Percentiles rank a stretch among this genome's conserved stretches.
phyloP scores from a whole-genome alignment of 2,888 invertebrate genomes.

The Sialis fuliginosa region DNA sequence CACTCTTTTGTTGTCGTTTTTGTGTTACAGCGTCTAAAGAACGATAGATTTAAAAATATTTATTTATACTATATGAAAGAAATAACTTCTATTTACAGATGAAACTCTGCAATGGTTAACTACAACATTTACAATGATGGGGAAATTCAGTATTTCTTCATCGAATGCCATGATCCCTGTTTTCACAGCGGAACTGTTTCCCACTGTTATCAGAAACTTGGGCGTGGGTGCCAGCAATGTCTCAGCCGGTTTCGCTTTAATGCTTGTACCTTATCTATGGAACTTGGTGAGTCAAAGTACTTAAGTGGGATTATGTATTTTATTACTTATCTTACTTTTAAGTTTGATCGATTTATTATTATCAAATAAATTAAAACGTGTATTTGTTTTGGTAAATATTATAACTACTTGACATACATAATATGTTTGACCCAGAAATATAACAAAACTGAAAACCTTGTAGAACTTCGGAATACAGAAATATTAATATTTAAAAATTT shows the following conservation, averaged over 20 bases:
- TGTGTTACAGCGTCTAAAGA: too few species aligned
- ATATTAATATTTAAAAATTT: too few species aligned
- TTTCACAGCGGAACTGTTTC: constrained; percentile 62
- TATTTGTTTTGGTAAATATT: too few species aligned
- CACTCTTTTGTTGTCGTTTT: too few species aligned
- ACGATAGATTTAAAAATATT: too few species aligned
- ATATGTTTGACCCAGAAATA: background rate
- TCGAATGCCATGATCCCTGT: constrained; percentile 66
- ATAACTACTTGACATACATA: too few species aligned
- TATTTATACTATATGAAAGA: too few species aligned
- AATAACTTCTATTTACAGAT: background rate
- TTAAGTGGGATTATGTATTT: background rate
- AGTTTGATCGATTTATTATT: too few species aligned
- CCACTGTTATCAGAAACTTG: constrained; percentile 60
- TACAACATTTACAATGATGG: constrained; percentile 58
- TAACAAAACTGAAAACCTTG: too few species aligned
- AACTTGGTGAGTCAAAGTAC: constrained; percentile 38
- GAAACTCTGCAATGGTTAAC: constrained; percentile 41
- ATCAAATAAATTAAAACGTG: too few species aligned
- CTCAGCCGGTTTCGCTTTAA: constrained; percentile 55
- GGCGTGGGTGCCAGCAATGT: constrained; percentile 62
- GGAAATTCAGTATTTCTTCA: constrained; percentile 62
- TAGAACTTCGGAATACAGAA: too few species aligned
- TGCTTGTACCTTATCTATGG: constrained; percentile 62
- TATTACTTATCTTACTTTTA: too few species aligned